Base-by-base conservation (phyloP, 1,140 invertebrate species). In the Maconellicoccus hirsutus region DNA sequence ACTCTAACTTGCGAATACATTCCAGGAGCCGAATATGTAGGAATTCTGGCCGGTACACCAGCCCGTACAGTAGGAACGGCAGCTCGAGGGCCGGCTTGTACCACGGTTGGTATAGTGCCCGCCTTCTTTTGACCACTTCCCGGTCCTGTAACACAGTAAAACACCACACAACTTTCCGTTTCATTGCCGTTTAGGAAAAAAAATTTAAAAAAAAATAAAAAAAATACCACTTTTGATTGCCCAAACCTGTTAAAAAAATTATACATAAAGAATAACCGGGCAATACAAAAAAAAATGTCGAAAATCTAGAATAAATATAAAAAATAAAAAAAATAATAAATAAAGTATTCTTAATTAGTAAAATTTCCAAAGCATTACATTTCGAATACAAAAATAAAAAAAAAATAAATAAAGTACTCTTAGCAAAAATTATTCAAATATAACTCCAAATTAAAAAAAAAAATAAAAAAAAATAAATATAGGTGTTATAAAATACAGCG, bases 151-250 rank as follows among this genome's bases (percentile, higher is more conserved):
- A 66, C 61, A 66, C 61, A 66, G 61, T 26, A 66, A 66, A 66
- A 66, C 61, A 66, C 61, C 8, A 66, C 61, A 66, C 61, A 19
- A 4, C 10, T 66, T 66, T 66, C 61, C 61, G 61, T 66, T 66
- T 66, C 61, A 66, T 26, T 25, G 61, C 16, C 10, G 19, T 66
- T 19, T 7, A 19, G n/a, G n/a, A 59, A 59, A 59, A 59, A 59
- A 19, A 7, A 16, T 59, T 59, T 59, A 59, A 19, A 19, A n/a
- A 22, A 59, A 22, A n/a, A 59, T 3, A 16, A 59, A 59, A 59
- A 59, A 59, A 59, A 59, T 59, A 59, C 21, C 21, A 22, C 52
- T 19, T 19, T 19, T 59, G 16, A 59, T 19, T n/a, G n/a, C 16
- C 6, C 52, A 22, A 59, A 59, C 52, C 16, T 59, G 52, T 19